These are phyloP conservation scores for Hydropsyche betteni DNA, from an alignment of 2,888 invertebrate species.

Conservation along the genomic window DNA sequence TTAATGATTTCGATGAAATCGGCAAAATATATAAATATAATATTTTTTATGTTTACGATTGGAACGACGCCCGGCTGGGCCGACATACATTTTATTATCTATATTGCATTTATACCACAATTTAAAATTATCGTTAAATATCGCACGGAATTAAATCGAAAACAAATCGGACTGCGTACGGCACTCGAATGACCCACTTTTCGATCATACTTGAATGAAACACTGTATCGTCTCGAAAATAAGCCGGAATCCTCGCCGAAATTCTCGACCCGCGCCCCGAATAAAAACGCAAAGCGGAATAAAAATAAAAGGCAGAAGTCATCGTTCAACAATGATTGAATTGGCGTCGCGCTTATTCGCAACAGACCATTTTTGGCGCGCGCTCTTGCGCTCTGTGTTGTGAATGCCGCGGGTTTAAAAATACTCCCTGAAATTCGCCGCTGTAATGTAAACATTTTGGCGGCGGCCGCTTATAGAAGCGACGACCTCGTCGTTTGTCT, in stretches of 20 bases:
- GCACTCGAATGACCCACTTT: not conserved
- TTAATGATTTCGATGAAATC: too few relatives aligned
- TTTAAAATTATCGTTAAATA: too few relatives aligned
- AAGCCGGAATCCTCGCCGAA: constrained; percentile 10
- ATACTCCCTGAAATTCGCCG: constrained; percentile 35
- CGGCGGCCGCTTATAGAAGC: constrained; percentile 27
- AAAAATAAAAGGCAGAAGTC: not conserved
- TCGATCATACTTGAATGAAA: too few relatives aligned
- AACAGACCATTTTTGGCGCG: constrained; percentile 49
- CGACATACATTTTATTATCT: too few relatives aligned
- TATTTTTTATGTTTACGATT: too few relatives aligned
- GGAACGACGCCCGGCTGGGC: too few relatives aligned
- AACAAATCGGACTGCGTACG: constrained; percentile 1
- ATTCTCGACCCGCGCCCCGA: too few relatives aligned
- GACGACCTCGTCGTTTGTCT: constrained; percentile 1
- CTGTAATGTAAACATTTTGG: constrained; percentile 48
- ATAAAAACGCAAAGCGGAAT: not conserved
- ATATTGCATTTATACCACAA: too few relatives aligned
- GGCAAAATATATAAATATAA: too few relatives aligned
- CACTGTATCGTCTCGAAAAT: not conserved
- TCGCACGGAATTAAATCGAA: too few relatives aligned
- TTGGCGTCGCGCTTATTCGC: constrained; percentile 40
- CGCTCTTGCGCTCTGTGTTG: constrained; percentile 36
- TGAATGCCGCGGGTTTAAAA: constrained; percentile 46
- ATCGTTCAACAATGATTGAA: not conserved